These are phyloP conservation scores for Trichopria drosophilae DNA, from an alignment of 2,888 invertebrate species.

Conservation along the genomic window DNA sequence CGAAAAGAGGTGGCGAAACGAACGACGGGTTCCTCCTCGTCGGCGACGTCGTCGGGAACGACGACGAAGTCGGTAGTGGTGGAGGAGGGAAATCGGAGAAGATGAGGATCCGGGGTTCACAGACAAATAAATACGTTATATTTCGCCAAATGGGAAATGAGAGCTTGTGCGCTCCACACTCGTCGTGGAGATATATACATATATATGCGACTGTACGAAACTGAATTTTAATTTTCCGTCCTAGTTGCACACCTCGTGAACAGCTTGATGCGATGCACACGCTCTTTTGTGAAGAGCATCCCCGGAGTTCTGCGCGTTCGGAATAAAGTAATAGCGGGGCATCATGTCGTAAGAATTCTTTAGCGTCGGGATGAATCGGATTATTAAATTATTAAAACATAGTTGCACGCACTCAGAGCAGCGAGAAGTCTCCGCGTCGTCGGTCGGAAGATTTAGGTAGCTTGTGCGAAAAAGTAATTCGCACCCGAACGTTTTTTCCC, in stretches of 20 bases:
- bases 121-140: slow-evolving; percentile 59
- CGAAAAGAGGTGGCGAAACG: slow-evolving; percentile 45
- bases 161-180: slow-evolving; percentile 47
- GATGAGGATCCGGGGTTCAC: slow-evolving; percentile 52
- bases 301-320: too few relatives aligned
- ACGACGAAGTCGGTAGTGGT: slow-evolving; percentile 31
- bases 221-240: slow-evolving; percentile 55
- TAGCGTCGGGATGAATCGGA: slow-evolving; percentile 20
- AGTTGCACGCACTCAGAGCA: too few relatives aligned
- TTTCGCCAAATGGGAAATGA: slow-evolving; percentile 56
- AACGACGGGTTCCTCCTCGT: too few relatives aligned
- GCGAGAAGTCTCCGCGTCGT: too few relatives aligned
- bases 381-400: slow-evolving; percentile 28
- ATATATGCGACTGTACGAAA: slow-evolving; percentile 49
- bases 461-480: too few relatives aligned
- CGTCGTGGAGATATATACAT: too few relatives aligned
- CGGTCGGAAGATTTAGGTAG: too few relatives aligned
- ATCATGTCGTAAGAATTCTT: slow-evolving; percentile 25
- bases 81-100: slow-evolving; percentile 38
- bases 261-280: too few relatives aligned
- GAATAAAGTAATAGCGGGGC: slow-evolving; percentile 5
- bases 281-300: too few relatives aligned
- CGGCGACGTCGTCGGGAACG: slow-evolving; percentile 37
- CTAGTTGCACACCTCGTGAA: slow-evolving; percentile 37
- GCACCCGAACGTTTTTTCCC: too few relatives aligned